phyloP scores from a whole-genome alignment of 2,797 vertebrate genomes.

The Peromyscus eremicus region DNA sequence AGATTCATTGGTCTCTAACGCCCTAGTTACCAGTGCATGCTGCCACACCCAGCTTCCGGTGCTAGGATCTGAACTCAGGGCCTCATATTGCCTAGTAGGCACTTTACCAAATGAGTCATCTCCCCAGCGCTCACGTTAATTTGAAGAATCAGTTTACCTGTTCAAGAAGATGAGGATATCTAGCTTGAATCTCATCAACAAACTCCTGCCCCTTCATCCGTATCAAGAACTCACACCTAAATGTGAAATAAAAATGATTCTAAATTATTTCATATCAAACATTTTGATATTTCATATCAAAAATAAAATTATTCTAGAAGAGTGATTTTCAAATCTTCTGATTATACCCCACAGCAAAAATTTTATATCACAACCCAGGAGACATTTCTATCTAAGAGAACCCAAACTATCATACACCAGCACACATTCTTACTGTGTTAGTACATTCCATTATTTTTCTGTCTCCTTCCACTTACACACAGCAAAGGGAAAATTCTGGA shows the following conservation, averaged over 20 bases:
- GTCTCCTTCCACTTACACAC: constrained; percentile 27
- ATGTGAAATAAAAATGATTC: constrained; percentile 37
- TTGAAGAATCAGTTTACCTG: constrained; percentile 90
- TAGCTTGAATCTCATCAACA: constrained; percentile 96
- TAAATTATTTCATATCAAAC: constrained; percentile 16
- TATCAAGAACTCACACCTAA: constrained; percentile 97
- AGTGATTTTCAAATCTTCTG: constrained; percentile 21
- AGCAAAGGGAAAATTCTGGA: background rate
- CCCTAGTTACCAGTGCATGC: background rate
- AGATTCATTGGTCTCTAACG: too few relatives aligned
- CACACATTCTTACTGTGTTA: background rate
- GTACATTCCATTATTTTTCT: background rate
- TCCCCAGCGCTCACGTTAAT: background rate
- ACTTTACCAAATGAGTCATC: background rate
- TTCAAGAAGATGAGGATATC: constrained; percentile 97
- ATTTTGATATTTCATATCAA: too few relatives aligned
- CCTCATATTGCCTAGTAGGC: background rate
- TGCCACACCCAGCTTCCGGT: background rate
- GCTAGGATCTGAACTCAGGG: background rate
- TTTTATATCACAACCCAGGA: background rate
- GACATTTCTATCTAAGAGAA: background rate
- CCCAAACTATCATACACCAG: background rate
- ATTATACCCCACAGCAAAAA: constrained; percentile 1
- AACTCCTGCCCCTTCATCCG: constrained; percentile 96
- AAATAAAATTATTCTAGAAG: constrained; percentile 50